These are phyloP conservation scores for Furcula furcula DNA, from an alignment of 2,888 invertebrate species.

Conservation along the genomic window DNA sequence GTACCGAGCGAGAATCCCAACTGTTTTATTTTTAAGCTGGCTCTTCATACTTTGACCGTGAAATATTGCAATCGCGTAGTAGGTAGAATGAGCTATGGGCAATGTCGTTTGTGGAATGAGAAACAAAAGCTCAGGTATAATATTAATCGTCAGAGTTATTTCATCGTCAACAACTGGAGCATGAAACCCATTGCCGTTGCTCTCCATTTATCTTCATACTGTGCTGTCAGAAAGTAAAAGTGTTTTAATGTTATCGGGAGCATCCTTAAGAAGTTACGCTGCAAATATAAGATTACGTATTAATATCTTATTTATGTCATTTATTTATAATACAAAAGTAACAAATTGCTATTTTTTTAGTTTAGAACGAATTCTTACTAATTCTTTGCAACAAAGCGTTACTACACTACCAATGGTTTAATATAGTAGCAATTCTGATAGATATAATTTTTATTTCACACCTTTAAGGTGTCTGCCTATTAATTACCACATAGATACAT, in stretches of 20 bases:
- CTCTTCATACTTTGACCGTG: constrained; percentile 63
- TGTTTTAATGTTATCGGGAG: not conserved
- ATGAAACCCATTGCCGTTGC: constrained; percentile 23
- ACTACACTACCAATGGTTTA: no score
- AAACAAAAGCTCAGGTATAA: constrained; percentile 30
- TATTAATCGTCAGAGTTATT: constrained; percentile 31
- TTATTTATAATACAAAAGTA: no score
- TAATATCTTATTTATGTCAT: not conserved
- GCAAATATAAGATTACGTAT: not conserved
- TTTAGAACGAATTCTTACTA: no score
- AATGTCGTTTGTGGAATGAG: constrained; percentile 66
- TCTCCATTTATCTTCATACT: constrained; percentile 14
- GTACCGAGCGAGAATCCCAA: constrained; percentile 64
- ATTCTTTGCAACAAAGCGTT: no score
- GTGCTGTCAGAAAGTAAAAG: constrained; percentile 4
- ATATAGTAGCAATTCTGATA: no score
- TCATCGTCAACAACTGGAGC: constrained; percentile 28
- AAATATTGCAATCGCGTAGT: constrained; percentile 63
- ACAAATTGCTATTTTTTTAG: no score
- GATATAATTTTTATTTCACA: no score
- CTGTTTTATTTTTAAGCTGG: constrained; percentile 77
- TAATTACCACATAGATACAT: no score
- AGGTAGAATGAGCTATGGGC: constrained; percentile 53
- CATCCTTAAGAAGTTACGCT: not conserved
- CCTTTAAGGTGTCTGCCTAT: no score